A percentile compares a stretch with the other conserved stretches of the same genome.
Evolutionary conservation across 1,140 invertebrate species (phyloP).

Genomic region (Pachypsylla venusta): DNA sequence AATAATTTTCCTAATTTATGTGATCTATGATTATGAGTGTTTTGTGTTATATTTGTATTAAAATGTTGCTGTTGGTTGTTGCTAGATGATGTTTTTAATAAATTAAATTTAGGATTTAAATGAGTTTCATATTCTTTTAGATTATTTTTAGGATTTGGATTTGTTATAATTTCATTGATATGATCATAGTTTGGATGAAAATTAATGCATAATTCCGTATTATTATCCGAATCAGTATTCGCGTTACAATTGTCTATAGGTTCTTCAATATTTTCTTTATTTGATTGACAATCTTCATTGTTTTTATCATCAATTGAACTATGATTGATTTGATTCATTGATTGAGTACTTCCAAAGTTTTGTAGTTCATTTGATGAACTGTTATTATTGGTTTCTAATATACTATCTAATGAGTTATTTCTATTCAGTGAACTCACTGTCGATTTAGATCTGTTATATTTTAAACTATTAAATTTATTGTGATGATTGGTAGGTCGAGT

Average conservation of each 20-base stretch:
- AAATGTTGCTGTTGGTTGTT: no score
- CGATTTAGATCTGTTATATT: slow-evolving; percentile 3
- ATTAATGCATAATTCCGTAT: neutral
- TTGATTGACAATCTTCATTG: no score
- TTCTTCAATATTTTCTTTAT: no score
- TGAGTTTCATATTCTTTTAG: slow-evolving; percentile 4
- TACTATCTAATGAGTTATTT: neutral
- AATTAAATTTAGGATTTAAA: slow-evolving; percentile 5
- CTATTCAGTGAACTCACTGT: neutral
- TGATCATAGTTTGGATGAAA: slow-evolving; percentile 5
- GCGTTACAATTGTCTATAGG: no score
- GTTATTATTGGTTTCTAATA: neutral
- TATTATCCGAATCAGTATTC: no score
- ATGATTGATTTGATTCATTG: no score
- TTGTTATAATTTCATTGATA: neutral
- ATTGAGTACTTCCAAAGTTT: no score
- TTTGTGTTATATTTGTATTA: no score
- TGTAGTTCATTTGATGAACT: no score
- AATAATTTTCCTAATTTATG: slow-evolving; percentile 2
- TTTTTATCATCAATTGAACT: no score
- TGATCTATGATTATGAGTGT: neutral
- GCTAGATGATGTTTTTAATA: neutral
- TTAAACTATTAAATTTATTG: slow-evolving; percentile 3
- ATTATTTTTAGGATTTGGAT: neutral
- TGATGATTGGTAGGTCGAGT: neutral